phyloP scores from a whole-genome alignment of 2,888 invertebrate genomes.

The Chloromyia formosa region DNA sequence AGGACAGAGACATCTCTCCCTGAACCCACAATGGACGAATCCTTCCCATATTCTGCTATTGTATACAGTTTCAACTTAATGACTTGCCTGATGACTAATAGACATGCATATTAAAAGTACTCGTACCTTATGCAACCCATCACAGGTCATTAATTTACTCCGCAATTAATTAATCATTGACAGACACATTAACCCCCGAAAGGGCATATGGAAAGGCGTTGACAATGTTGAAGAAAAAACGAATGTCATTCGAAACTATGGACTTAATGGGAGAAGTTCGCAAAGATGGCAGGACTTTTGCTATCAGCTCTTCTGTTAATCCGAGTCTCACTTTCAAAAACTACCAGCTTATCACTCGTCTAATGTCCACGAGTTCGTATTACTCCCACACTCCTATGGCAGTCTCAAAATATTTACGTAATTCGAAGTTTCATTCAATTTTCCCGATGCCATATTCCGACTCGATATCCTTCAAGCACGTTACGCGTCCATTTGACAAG shows the following conservation, averaged over 20 bases:
- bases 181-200: slow-evolving; percentile 29
- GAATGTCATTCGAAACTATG: slow-evolving; percentile 12
- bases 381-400: neutral
- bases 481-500: slow-evolving; percentile 46
- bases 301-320: too few relatives aligned
- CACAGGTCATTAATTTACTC: slow-evolving; percentile 31
- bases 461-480: neutral
- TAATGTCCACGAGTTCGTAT: too few relatives aligned
- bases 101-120: slow-evolving; percentile 25
- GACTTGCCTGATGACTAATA: slow-evolving; percentile 23
- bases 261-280: too few relatives aligned
- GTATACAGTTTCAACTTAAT: slow-evolving; percentile 35
- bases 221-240: slow-evolving; percentile 16
- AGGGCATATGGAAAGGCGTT: slow-evolving; percentile 22
- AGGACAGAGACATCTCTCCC: neutral
- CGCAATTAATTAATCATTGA: slow-evolving; percentile 40
- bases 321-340: too few relatives aligned
- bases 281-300: too few relatives aligned
- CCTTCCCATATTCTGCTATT: neutral
- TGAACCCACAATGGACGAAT: neutral
- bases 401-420: slow-evolving; percentile 24
- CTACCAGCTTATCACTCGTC: too few relatives aligned
- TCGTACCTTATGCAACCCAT: slow-evolving; percentile 28
- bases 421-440: slow-evolving; percentile 42
- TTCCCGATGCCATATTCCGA: neutral